A percentile compares a stretch with the other conserved stretches of the same genome.
These are phyloP conservation scores for Rutpela maculata DNA, from an alignment of 2,888 invertebrate species.

Conservation along the genomic window DNA sequence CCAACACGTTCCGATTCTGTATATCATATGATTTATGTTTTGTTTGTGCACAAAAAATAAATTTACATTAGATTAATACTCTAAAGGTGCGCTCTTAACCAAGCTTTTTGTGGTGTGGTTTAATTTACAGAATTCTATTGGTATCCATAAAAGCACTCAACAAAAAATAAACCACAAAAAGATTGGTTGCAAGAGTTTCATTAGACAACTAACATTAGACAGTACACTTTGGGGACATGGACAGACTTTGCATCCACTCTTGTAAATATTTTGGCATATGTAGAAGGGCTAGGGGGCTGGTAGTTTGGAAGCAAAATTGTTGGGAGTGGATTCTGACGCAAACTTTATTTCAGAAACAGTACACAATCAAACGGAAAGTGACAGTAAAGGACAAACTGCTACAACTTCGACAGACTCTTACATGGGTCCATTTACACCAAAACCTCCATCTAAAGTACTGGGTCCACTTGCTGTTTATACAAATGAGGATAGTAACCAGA, in stretches of 20 bases:
- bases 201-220: slow-evolving; percentile 36
- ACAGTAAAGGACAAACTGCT: slow-evolving; percentile 56
- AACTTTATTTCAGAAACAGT: slow-evolving; percentile 64
- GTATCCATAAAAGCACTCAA: neutral
- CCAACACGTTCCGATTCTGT: no score
- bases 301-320: slow-evolving; percentile 35
- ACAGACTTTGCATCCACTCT: slow-evolving; percentile 55
- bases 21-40: neutral
- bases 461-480: slow-evolving; percentile 70
- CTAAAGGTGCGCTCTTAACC: neutral
- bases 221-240: slow-evolving; percentile 44
- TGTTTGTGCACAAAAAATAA: neutral
- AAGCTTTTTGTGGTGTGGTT: neutral
- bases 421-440: slow-evolving; percentile 56
- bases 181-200: neutral
- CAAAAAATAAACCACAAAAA: neutral
- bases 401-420: slow-evolving; percentile 57
- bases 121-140: neutral
- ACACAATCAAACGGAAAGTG: slow-evolving; percentile 58
- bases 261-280: slow-evolving; percentile 55
- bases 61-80: slow-evolving; percentile 21
- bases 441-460: slow-evolving; percentile 68
- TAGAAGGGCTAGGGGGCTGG: slow-evolving; percentile 20
- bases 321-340: slow-evolving; percentile 53
- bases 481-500: slow-evolving; percentile 61